These are phyloP conservation scores for Aspidiotus destructor DNA, from an alignment of 2,888 invertebrate species.

Conservation along the genomic window DNA sequence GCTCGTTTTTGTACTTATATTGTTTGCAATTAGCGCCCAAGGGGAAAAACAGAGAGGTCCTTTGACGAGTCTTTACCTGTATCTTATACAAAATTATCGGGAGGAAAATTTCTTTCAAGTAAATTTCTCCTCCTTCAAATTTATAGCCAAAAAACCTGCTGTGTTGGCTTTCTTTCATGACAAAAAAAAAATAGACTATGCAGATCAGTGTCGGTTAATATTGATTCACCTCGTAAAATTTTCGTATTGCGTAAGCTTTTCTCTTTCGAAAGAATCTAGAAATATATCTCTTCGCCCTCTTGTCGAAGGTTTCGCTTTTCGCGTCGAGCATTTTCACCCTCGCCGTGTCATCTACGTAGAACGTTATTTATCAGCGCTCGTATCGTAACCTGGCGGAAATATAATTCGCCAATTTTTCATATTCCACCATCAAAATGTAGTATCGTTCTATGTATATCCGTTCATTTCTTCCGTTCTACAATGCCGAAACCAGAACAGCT, in stretches of 20 bases:
- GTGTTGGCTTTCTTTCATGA: background rate
- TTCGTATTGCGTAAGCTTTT: no score
- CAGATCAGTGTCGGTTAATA: background rate
- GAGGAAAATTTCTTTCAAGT: no score
- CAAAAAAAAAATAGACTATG: background rate
- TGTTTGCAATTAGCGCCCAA: no score
- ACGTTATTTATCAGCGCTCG: no score
- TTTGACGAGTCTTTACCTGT: background rate
- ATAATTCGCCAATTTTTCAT: conserved; percentile 2
- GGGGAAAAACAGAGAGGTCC: no score
- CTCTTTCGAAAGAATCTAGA: background rate
- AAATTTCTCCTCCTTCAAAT: no score
- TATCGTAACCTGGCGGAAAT: background rate
- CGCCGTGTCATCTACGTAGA: no score
- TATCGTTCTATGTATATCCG: background rate
- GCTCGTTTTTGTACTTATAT: no score
- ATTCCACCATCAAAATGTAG: background rate
- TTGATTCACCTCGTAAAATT: background rate
- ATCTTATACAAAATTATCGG: background rate
- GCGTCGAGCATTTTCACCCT: no score
- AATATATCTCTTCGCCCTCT: background rate
- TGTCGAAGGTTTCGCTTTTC: no score
- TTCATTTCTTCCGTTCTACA: background rate
- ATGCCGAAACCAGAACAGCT: background rate
- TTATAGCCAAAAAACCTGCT: no score